Base-by-base conservation (phyloP, 2,888 invertebrate genomes). In the Amphipoea oculea region DNA sequence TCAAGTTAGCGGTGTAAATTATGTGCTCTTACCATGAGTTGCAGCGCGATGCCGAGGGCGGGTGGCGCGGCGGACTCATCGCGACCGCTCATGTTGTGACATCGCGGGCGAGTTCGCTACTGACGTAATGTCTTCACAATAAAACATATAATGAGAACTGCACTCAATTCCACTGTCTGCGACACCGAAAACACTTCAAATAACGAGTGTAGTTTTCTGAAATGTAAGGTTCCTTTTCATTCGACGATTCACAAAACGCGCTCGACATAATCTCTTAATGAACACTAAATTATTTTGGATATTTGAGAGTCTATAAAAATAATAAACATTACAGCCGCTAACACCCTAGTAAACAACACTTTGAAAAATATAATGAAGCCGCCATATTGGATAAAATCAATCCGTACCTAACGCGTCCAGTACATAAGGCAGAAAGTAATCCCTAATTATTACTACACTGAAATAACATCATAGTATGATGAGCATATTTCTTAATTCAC, bases 1-100 rank as follows among this genome's bases (percentile, higher is more conserved):
- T n/a, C 4, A 20, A n/a, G n/a, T 48, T 57, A 73, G 23, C 36
- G 17, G 29, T 51, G 36, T 42, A 69, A 73, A 51, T 14, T 54
- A 54, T 0, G 48, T 60, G 51, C 36, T 68, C 92, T 91, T 92
- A 95, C 97, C 95, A 95, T 96, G 95, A 95, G 95, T 95, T 95
- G 95, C 92, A 95, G 94, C 92, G 96, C 94, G 93, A 93, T 89
- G 84, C 89, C 86, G 87, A 91, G 87, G 89, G 90, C 91, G 86
- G 91, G 90, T 88, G 91, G 91, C 86, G 94, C 92, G 90, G 92
- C 91, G 89, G 91, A 85, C 92, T 96, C 96, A 96, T 96, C 95
- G 93, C 93, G 94, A 89, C 91, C 94, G 94, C 93, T 96, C 96
- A 96, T 96, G 88, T 89, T 95, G 94, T 92, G 94, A 93, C 96